Conservation (phyloP, 2,113 vertebrate species). For the Galeopterus variegatus region DNA sequence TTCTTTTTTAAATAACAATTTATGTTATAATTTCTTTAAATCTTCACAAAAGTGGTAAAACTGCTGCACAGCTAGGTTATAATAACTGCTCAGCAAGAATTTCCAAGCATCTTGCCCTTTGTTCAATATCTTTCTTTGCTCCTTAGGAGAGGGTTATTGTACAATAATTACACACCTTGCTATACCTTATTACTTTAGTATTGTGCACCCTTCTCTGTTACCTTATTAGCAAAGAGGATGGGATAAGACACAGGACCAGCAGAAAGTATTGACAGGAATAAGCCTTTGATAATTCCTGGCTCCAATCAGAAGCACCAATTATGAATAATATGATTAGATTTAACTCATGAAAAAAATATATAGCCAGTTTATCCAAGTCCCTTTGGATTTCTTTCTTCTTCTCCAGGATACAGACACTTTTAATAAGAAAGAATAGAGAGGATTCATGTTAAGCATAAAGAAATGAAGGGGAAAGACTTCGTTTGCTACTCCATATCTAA, state of each 20-base stretch:
- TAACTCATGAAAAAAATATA: constrained; percentile 68
- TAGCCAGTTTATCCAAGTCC: not conserved
- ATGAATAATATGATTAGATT: constrained; percentile 70
- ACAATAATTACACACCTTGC: constrained; percentile 65
- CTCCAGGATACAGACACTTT: not conserved
- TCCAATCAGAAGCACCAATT: constrained; percentile 71
- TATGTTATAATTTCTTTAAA: constrained; percentile 68
- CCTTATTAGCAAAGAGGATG: constrained; percentile 64
- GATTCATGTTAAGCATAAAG: not conserved
- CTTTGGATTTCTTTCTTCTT: not conserved
- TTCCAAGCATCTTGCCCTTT: constrained; percentile 70
- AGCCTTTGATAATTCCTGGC: not conserved
- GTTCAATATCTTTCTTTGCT: not conserved
- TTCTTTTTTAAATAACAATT: constrained; percentile 65
- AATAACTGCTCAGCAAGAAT: constrained; percentile 55
- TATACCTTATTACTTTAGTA: constrained; percentile 37
- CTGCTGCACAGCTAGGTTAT: constrained; percentile 60
- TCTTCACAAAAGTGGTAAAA: constrained; percentile 72
- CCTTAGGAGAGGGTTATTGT: constrained; percentile 33
- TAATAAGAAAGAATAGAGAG: not conserved
- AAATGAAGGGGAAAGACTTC: not conserved
- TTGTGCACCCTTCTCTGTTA: constrained; percentile 12
- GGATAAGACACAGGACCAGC: not conserved
- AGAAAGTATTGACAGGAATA: constrained; percentile 41
- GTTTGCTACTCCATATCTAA: not conserved